Evolutionary conservation across 1,140 invertebrate species (phyloP), one percentile per base, ranked within the genome.

Genomic region (Drosophila paulistorum): DNA sequence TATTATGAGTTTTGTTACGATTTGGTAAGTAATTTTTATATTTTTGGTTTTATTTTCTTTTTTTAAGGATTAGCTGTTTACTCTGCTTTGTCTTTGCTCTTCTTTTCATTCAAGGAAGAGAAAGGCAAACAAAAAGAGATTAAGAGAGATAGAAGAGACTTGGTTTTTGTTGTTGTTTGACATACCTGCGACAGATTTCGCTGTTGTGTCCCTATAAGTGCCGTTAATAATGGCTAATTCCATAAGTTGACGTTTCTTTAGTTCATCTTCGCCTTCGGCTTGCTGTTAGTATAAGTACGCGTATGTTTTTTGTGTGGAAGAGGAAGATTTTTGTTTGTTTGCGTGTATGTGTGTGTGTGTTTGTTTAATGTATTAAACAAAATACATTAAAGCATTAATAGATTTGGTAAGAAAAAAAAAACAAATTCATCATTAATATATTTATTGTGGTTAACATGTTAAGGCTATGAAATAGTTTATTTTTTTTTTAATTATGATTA

Each of bases 211-310:
- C 93, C 98, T 95, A 94, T 99, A 99, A 39, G 99, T 99, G 90
- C 99, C 99, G 92, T 99, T 99, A 89, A 99, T 99, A 79, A 99
- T 99, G 81, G 99, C 99, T 92, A 99, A 94, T 94, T 99, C 99
- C 98, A 99, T 99, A 60, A 99, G 94, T 93, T 99, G 99, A 92
- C 98, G 96, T 93, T 99, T 99, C 94, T 99, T 99, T 82, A 99
- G 94, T 92, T 99, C 98, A 94, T 99, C 99, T 94, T 99, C 98
- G 60, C 99, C 99, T 93, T 99, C 98, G 69, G 98, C 98, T 98
- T 99, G 95, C 95, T 96, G 93, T 84, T 92, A 92, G 90, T 91
- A 90, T 77, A 57, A 79, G 63, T 77, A 68, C 64, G 68, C 70
- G 66, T 71, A 48, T 71, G 57, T 23, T 23, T 68, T 45, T 70